Percentiles rank a stretch among this genome's conserved stretches.
These are phyloP conservation scores for Portevinia maculata DNA, from an alignment of 2,888 invertebrate genomes.

Conservation along the genomic window DNA sequence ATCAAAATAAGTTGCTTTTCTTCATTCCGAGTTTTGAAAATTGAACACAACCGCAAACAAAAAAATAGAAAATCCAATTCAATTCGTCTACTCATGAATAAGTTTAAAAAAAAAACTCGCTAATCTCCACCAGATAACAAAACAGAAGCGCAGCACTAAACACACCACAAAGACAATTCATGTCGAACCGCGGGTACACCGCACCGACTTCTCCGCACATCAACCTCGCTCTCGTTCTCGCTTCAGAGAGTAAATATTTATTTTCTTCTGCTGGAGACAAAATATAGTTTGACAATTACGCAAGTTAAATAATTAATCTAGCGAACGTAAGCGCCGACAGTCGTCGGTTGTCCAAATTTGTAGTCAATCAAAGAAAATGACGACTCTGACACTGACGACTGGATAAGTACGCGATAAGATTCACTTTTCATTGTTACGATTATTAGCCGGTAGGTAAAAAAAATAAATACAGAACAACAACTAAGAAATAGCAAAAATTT, in stretches of 20 bases:
- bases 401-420: conserved; percentile 45
- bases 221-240: not conserved
- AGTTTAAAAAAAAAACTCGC: not conserved
- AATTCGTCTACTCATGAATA: conserved; percentile 4
- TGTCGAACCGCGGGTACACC: conserved; percentile 21
- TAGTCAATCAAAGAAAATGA: conserved; percentile 16
- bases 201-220: not conserved
- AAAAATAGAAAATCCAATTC: not conserved
- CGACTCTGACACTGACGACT: not conserved
- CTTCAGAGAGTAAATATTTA: conserved; percentile 19
- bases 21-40: too few species aligned
- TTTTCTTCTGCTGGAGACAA: conserved; percentile 24
- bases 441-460: conserved; percentile 12
- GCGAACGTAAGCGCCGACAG: conserved; percentile 14
- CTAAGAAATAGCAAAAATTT: conserved; percentile 8
- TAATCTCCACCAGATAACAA: conserved; percentile 18
- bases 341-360: conserved; percentile 18
- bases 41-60: too few species aligned
- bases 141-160: conserved; percentile 8
- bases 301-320: conserved; percentile 33
- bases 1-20: too few species aligned
- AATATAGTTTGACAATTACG: conserved; percentile 35
- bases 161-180: conserved; percentile 31
- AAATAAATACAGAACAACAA: conserved; percentile 4
- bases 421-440: conserved; percentile 58